Conservation (phyloP, 2,888 invertebrate genomes). For the Chymomyza amoena region DNA sequence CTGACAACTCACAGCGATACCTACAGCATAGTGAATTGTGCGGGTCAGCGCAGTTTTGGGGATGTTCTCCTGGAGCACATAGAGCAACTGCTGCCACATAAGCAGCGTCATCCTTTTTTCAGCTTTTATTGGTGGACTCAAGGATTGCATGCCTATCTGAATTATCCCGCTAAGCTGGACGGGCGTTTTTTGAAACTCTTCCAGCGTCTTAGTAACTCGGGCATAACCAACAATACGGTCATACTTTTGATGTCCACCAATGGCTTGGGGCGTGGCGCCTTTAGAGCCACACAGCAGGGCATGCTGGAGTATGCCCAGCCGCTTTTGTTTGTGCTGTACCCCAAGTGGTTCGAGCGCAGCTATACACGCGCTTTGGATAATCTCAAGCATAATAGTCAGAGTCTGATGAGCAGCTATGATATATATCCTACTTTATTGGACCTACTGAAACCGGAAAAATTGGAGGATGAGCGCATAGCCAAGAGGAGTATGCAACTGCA, state of each 20-base stretch:
- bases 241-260: conserved; percentile 90
- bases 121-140: conserved; percentile 90
- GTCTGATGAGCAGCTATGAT: conserved; percentile 90
- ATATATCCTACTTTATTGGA: conserved; percentile 88
- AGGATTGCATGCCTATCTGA: conserved; percentile 89
- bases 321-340: conserved; percentile 85
- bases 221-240: conserved; percentile 82
- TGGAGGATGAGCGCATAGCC: conserved; percentile 78
- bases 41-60: conserved; percentile 5
- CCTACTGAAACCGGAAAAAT: conserved; percentile 80
- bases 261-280: conserved; percentile 90
- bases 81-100: conserved; percentile 81
- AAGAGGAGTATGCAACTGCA: conserved; percentile 68
- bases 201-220: conserved; percentile 50
- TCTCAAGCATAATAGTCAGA: conserved; percentile 83
- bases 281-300: conserved; percentile 88
- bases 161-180: conserved; percentile 87
- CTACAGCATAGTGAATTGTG: conserved; percentile 80
- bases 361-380: conserved; percentile 83
- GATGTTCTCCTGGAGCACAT: conserved; percentile 84
- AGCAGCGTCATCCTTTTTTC: conserved; percentile 83
- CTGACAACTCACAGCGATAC: neutral
- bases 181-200: conserved; percentile 51
- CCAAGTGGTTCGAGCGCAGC: conserved; percentile 83
- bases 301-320: conserved; percentile 91